Evolutionary conservation across 2,113 vertebrate genomes (phyloP).

Genomic region (Pelodiscus sinensis): DNA sequence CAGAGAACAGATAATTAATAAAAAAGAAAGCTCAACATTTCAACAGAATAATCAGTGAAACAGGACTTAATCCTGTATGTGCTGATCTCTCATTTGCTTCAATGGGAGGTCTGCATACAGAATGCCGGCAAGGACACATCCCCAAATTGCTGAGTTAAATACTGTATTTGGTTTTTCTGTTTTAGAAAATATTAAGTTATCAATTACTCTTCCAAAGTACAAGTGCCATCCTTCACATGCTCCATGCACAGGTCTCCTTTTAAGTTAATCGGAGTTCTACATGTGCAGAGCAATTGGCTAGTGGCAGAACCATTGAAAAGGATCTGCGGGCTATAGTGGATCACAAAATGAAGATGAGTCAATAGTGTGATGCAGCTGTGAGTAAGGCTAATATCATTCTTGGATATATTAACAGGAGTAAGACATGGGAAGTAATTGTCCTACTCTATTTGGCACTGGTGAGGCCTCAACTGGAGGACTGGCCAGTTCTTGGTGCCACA

Average conservation of each 20-base stretch:
- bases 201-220: not conserved
- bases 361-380: not conserved
- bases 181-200: conserved; percentile 12
- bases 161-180: not conserved
- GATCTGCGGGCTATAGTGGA: not conserved
- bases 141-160: not conserved
- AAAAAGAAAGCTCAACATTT: conserved; percentile 59
- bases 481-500: not conserved
- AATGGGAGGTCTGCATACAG: conserved; percentile 38
- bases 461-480: not conserved
- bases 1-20: conserved; percentile 80
- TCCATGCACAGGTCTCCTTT: conserved; percentile 52
- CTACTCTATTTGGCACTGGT: not conserved
- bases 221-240: not conserved
- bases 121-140: conserved; percentile 31
- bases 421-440: not conserved
- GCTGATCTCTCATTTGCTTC: conserved; percentile 47
- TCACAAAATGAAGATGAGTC: not conserved
- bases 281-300: conserved; percentile 42
- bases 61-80: conserved; percentile 24
- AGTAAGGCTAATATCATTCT: not conserved
- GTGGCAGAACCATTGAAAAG: not conserved
- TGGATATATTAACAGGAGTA: not conserved
- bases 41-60: conserved; percentile 55
- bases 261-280: conserved; percentile 57